Base-by-base conservation (phyloP, 2,113 vertebrate species). In the Channa maculata region DNA sequence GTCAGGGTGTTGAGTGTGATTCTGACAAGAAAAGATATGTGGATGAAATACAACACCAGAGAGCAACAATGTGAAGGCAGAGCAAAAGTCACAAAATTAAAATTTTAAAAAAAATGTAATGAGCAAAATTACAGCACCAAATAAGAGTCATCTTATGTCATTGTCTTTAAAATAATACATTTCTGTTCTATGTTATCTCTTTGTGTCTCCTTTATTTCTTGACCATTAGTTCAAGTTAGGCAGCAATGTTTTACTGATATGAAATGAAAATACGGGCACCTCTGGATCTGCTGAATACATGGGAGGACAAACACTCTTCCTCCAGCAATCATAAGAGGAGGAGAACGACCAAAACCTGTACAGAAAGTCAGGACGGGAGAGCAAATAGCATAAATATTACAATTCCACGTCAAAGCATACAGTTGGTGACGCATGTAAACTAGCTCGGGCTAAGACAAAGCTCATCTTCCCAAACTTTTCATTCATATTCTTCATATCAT, bases 1-100 rank as follows among this genome's bases (percentile, higher is more conserved):
- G 97, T 98, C 86, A 98, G 79, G 6, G 96, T 98, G 91, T 97
- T 98, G 69, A 98, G 93, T 4, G 96, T 95, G 80, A 98, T 98
- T 91, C 97, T 98, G 80, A 8, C 3, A 50, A 63, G 69, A 76
- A 24, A 38, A 13, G 63, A 60, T 0, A 8, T 6, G 59, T 2
- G 14, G 41, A 39, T 49, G 15, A 41, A 12, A 15, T 44, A 11
- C 3, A 33, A 65, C 59, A 44, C 61, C 9, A 69, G 14, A 52
- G 2, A 62, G 5, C 5, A 91, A 89, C 34, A 92, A 57, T 15
- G 92, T 85, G 52, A 92, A 44, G 7, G 37, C 7, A 45, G 13
- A 24, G 24, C 24, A 24, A 24, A 24, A 24, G 24, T 24, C 24
- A 68, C 1, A 44, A 33, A 10, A 8, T 24, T 24, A 24, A 24